Base-by-base conservation (phyloP, 2,113 vertebrate species). In the Gobius niger region DNA sequence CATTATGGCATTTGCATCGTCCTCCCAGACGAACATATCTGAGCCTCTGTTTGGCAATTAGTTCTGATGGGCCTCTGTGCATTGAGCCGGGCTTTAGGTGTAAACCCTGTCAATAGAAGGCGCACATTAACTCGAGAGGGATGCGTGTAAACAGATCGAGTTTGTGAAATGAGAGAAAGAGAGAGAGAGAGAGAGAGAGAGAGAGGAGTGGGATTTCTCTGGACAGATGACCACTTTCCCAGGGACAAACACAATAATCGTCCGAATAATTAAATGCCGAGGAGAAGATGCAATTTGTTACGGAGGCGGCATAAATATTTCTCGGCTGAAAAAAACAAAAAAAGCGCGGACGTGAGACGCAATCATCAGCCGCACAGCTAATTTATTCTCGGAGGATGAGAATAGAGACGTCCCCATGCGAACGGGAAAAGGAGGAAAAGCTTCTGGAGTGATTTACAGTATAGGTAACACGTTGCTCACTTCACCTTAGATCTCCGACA, bases 31-130 rank as follows among this genome's bases (percentile, higher is more conserved):
- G 60, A 63, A 12, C 47, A 44, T 77, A 72, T 68, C 80, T 78
- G 77, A 75, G 69, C 65, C 74, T 13, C 41, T 70, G 47, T 67
- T 72, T 76, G 69, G 75, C 51, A 81, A 76, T 81, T 78, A 81
- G 63, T 60, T 65, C 49, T 56, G 73, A 73, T 81, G 49, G 68
- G 68, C 75, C 68, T 77, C 68, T 74, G 67, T 78, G 76, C 82
- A 85, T 84, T 81, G 77, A 82, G 65, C 75, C 73, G 63, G 70
- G 72, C 78, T 75, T 82, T 81, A 77, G 66, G 73, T 69, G 69
- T 81, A 77, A 83, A 81, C 72, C 73, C 78, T 70, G 67, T 87
- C 78, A 68, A 79, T 77, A 78, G 78, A 72, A 24, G 67, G 70
- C 66, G 75, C 71, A 70, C 76, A 85, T 85, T 78, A 85, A 87